Evolutionary conservation across 2,888 invertebrate species (phyloP), one percentile per base, ranked within the genome.

Genomic region (Coleophora deauratella): DNA sequence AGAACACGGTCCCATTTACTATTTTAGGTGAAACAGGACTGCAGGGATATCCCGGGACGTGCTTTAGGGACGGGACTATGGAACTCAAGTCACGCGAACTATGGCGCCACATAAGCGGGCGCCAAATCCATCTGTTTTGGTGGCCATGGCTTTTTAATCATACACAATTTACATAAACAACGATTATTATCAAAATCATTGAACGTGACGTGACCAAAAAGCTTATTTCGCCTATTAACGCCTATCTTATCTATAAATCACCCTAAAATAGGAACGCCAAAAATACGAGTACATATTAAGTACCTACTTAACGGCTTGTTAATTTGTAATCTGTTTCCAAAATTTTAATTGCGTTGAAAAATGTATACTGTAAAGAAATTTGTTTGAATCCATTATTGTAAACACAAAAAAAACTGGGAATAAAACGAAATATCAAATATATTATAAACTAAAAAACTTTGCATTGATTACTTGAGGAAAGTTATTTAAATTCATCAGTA

Each of bases 21-120:
- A 10, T 42, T 32, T 33, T 33, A 40, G 37, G 41, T 35, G 38
- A 39, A 37, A 37, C 49, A 45, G 45, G 50, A 47, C 43, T 45
- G 28, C 37, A 34, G 38, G 38, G 38, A 28, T 37, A 42, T 45
- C 8, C 51, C 50, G 52, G 42, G 42, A 9, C 21, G 21, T 21
- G 3, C 21, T 21, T 4, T 39, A 37, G 42, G 45, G 40, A 32
- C 31, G 38, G 37, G 27, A 37, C 43, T 45, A 51, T 51, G 53
- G 44, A 44, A 49, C 50, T 48, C 49, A 60, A 54, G 71, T 72
- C 80, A 81, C 80, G 79, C 79, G 63, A 78, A 59, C 65, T 61
- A 48, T 59, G 70, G 71, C 73, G 72, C 68, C 76, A 64, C 58
- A 51, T 3, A 21, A 21, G 21, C 6, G 21, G 21, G 6, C 21